Conservation (phyloP, 1,140 invertebrate genomes). For the Harlomillsia oculata region DNA sequence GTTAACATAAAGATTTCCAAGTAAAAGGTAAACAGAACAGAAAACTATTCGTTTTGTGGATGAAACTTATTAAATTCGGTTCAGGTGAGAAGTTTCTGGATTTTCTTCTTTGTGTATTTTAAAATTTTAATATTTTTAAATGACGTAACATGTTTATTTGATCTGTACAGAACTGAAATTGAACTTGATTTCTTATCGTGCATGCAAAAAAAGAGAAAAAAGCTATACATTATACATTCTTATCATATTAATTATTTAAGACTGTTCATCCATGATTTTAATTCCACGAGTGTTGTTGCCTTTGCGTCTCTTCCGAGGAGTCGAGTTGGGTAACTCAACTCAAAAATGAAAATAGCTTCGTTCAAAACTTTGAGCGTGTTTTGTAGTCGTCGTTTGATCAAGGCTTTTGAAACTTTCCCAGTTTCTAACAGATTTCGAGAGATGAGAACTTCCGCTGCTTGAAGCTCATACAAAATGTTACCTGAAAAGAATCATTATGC, state of each 20-base stretch:
- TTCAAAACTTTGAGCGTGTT: conserved; percentile 16
- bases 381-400: conserved; percentile 19
- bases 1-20: no score
- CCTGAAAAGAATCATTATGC: conserved; percentile 14
- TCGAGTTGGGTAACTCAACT: conserved; percentile 27
- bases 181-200: no score
- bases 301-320: conserved; percentile 23
- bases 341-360: conserved; percentile 32
- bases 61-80: no score
- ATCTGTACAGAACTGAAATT: no score
- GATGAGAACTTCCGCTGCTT: conserved; percentile 32
- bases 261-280: conserved; percentile 19
- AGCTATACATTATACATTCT: neutral
- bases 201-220: no score
- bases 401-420: conserved; percentile 20
- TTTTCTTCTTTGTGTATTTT: no score
- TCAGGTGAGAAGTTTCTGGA: no score
- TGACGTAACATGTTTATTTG: no score
- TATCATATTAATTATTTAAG: conserved; percentile 5
- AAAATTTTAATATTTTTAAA: no score
- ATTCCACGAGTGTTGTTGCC: conserved; percentile 20
- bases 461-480: conserved; percentile 30
- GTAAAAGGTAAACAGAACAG: no score
- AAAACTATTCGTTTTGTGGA: no score
- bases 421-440: conserved; percentile 13